Percentiles rank a stretch among this genome's conserved stretches.
Conservation (phyloP, 2,797 vertebrate genomes). For the Melanotaenia trifasciata region DNA sequence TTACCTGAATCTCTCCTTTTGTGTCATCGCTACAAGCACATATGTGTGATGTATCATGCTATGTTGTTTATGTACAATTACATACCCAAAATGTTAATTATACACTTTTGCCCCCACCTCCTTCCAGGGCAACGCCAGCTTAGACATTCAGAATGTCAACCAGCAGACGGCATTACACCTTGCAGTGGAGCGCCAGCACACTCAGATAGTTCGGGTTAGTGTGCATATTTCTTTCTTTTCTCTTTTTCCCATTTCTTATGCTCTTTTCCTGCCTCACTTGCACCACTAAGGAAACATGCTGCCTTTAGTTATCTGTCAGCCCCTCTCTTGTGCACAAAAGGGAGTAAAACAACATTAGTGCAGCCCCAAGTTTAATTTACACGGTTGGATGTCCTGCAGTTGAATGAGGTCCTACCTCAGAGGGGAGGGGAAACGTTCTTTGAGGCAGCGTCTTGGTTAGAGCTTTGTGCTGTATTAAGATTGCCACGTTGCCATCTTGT, state of each 20-base stretch:
- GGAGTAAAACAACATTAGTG: constrained; percentile 40
- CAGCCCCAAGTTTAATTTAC: constrained; percentile 58
- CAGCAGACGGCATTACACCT: constrained; percentile 97
- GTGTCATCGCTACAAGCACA: background rate
- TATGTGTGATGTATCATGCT: background rate
- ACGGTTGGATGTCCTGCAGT: constrained; percentile 69
- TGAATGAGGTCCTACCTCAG: constrained; percentile 67
- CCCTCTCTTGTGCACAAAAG: constrained; percentile 37
- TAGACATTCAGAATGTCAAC: constrained; percentile 99
- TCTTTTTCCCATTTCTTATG: constrained; percentile 19
- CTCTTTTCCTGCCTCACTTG: constrained; percentile 5
- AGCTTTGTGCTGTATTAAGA: constrained; percentile 62
- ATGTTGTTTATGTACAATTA: constrained; percentile 9
- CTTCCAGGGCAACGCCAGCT: constrained; percentile 92
- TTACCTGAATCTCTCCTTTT: background rate
- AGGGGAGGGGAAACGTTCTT: constrained; percentile 60
- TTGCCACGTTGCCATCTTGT: constrained; percentile 84
- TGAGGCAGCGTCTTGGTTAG: constrained; percentile 41
- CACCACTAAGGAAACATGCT: constrained; percentile 37
- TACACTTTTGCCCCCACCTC: constrained; percentile 14
- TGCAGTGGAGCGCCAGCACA: constrained; percentile 97
- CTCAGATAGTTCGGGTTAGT: constrained; percentile 97
- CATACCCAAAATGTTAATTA: constrained; percentile 24
- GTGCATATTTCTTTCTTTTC: constrained; percentile 12
- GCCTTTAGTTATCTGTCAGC: constrained; percentile 46